Evolutionary conservation across 1,140 invertebrate genomes (phyloP), one percentile per base, ranked within the genome.

Genomic region (Trichonephila clavipes): DNA sequence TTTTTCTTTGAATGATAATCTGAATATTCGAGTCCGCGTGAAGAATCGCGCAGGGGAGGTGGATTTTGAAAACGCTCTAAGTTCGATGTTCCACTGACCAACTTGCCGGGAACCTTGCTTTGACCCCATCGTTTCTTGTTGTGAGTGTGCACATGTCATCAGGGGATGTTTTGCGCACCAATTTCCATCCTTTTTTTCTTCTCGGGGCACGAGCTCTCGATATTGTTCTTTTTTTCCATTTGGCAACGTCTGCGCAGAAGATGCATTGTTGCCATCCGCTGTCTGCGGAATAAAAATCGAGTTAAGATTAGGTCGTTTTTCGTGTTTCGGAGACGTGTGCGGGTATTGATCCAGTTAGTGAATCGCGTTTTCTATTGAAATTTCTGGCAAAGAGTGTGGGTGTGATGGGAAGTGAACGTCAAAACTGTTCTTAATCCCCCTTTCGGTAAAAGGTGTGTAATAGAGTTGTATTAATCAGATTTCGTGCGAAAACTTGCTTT

Each of bases 51-150:
- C 51, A 7, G 51, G 51, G 51, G 40, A 51, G 59, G 62, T 62
- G 28, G 62, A 40, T 51, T 58, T 51, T 51, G 40, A 44, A 88
- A 72, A 88, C 16, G 66, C 5, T 40, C 34, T 40, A 18, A 77
- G 72, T 77, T 88, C 87, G 64, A 72, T n/a, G 87, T 88, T 88
- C 87, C 87, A 88, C 87, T 88, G 64, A 88, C 87, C 87, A 88
- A 88, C 87, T 88, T 88, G 59, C 64, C 12, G 69, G 64, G 18
- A 62, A 28, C 62, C 44, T 62, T 28, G 61, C 34, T 88, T 88
- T 88, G 87, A 88, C 87, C 87, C 87, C 40, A 51, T 88, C 87
- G 18, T 51, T 21, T 12, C 64, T n/a, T 14, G 44, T 40, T 28
- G 58, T 14, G 62, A 64, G 62, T 19, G 62, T 14, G 69, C 69